Evolutionary conservation across 2,888 invertebrate genomes (phyloP).

Genomic region (Galerucella nymphaeae): DNA sequence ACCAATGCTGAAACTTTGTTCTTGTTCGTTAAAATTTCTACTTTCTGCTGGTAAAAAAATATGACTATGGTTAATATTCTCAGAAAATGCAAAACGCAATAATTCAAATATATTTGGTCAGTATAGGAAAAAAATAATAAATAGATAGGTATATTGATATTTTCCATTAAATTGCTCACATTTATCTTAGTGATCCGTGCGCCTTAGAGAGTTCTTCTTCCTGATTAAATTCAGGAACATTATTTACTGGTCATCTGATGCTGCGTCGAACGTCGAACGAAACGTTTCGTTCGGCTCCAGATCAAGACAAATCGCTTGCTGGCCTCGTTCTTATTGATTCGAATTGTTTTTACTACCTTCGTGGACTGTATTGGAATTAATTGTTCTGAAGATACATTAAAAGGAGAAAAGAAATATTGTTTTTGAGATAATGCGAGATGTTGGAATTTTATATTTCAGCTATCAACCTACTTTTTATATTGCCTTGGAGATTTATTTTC

Average conservation of each 20-base stretch:
- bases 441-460: background rate
- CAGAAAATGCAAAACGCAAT: too few relatives aligned
- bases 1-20: too few relatives aligned
- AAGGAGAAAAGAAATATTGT: constrained; percentile 16
- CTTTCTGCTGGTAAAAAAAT: too few relatives aligned
- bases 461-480: background rate
- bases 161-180: constrained; percentile 16
- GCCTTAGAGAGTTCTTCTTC: constrained; percentile 28
- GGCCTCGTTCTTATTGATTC: constrained; percentile 38
- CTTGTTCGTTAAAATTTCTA: too few relatives aligned
- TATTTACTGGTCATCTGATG: constrained; percentile 42
- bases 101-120: too few relatives aligned
- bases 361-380: constrained; percentile 40
- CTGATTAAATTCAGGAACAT: constrained; percentile 39
- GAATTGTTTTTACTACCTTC: constrained; percentile 39
- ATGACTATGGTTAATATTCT: too few relatives aligned
- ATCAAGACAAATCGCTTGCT: constrained; percentile 40
- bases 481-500: too few relatives aligned
- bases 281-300: constrained; percentile 18
- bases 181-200: constrained; percentile 27
- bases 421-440: background rate
- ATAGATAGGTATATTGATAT: background rate
- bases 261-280: constrained; percentile 28
- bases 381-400: constrained; percentile 28
- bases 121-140: too few relatives aligned